Base-by-base conservation (phyloP, 2,113 vertebrate genomes). In the Geococcyx californianus region DNA sequence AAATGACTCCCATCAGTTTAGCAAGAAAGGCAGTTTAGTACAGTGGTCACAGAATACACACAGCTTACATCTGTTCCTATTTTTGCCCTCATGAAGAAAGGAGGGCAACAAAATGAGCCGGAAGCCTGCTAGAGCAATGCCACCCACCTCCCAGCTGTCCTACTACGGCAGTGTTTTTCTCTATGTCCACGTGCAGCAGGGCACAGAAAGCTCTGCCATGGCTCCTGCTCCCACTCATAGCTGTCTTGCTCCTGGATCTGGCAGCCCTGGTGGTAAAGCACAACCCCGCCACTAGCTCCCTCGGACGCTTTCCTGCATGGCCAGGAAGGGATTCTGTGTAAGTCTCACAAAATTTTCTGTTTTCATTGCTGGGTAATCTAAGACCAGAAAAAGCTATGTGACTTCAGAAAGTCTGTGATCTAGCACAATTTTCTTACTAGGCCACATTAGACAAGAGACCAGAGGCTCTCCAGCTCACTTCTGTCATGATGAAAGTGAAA, bases 21-120 rank as follows among this genome's bases (percentile, higher is more conserved):
- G 45, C 55, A 45, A 38, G 68, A 77, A 80, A 72, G 66, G 15
- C 70, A 28, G 17, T 52, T 73, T 38, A 68, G 25, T 31, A 34
- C 20, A 1, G 0, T 42, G 19, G 29, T 29, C 69, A 60, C 44
- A 52, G 36, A 77, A 52, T 1, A 68, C 7, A 24, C 1, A 3
- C 31, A 72, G 26, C 38, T 89, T 55, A 64, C 4, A 28, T 26
- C 16, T 52, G 9, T 19, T 76, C 34, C 58, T 54, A 5, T 11
- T 45, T 38, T 29, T 19, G 2, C 7, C 23, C 18, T 25, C 9
- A 16, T 5, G 10, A 68, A 47, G 38, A 36, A 82, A 15, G 33
- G 26, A 93, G 9, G 40, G 55, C 28, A 87, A 34, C 4, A 49
- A 68, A 58, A 68, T 3, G 25, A 78, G 8, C 36, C 23, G 20